Conservation (phyloP, 2,888 invertebrate species). For the Aphodius granarius region DNA sequence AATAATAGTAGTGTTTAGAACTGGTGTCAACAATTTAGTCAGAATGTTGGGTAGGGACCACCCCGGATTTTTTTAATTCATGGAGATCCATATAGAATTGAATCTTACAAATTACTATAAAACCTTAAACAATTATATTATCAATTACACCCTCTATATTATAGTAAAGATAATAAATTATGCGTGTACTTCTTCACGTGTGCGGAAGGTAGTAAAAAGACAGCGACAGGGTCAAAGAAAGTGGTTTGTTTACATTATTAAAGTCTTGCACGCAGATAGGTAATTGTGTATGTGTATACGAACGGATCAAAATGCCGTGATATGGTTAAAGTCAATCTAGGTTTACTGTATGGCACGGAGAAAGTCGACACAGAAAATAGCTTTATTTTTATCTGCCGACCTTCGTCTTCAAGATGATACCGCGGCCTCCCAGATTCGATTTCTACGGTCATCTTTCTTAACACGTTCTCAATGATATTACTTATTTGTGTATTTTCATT, state of each 20-base stretch:
- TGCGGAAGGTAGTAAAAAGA: neutral
- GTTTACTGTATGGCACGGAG: slow-evolving; percentile 28
- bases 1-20: no score
- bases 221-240: slow-evolving; percentile 39
- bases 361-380: slow-evolving; percentile 36
- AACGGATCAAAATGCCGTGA: slow-evolving; percentile 29
- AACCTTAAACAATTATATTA: no score
- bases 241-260: slow-evolving; percentile 37
- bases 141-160: no score
- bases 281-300: neutral
- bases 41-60: no score
- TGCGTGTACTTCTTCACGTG: neutral
- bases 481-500: neutral
- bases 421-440: neutral
- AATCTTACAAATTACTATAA: no score
- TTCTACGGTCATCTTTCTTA: neutral
- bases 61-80: no score
- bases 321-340: slow-evolving; percentile 25
- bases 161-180: no score
- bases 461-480: neutral
- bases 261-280: slow-evolving; percentile 16
- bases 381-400: slow-evolving; percentile 26
- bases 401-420: slow-evolving; percentile 17
- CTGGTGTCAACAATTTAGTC: no score
- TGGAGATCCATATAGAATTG: no score